Base-by-base conservation (phyloP, 2,888 invertebrate species). In the Phania funesta region DNA sequence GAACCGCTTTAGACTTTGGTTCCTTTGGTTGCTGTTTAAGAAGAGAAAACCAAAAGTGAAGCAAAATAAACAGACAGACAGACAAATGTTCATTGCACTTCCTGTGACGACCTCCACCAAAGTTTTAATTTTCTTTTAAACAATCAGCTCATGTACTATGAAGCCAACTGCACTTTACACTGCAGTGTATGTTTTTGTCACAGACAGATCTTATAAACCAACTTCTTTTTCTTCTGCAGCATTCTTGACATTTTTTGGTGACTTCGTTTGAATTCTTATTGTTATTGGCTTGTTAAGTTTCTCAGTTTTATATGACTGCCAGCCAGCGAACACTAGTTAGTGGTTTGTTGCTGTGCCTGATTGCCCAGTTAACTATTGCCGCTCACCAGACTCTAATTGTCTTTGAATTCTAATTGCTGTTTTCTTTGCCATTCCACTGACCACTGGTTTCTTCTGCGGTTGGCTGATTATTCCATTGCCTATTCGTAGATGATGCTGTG, bases 101-200 rank as follows among this genome's bases (percentile, higher is more conserved):
- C 76, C 82, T 71, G 76, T 81, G 83, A 80, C 83, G 84, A 85
- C 84, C 84, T 84, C 85, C 85, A 73, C 76, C 83, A 82, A 83
- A 82, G 84, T 84, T 84, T 84, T 85, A 84, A 84, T 85, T 83
- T 84, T 80, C 80, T 84, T 58, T 76, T 68, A 64, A 78, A 46
- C 50, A 73, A 79, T 67, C 58, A 67, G 38, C 38, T 18, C 71
- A 50, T 18, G 38, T 60, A 58, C 9, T 44, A 48, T 48, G 64
- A 58, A 79, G 32, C 26, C 71, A 77, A 73, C 60, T 67, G 64
- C 64, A 64, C 65, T 76, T 67, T 65, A 38, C 56, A 65, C 71
- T 78, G 44, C 22, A 77, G 22, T n/a, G n/a, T 44, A 44, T 46
- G 13, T 32, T 44, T 68, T 22, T 48, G 48, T 35, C 60, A 44